Percentiles rank a stretch among this genome's conserved stretches.
Conservation (phyloP, 2,797 vertebrate genomes). For the Alectoris magna region DNA sequence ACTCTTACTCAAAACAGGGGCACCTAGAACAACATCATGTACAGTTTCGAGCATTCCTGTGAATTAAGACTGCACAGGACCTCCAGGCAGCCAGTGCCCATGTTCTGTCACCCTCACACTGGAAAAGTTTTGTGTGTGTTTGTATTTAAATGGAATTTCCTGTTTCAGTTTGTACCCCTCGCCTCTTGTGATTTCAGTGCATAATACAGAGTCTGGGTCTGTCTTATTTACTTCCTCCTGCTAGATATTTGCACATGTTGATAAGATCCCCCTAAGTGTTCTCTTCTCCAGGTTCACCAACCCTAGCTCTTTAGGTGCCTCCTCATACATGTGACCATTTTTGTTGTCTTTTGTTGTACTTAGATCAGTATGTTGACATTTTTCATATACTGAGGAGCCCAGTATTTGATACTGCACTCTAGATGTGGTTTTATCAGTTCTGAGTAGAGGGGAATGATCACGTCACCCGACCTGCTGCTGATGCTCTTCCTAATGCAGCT, state of each 20-base stretch:
- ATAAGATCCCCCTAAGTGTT: not conserved
- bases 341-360: too few relatives aligned
- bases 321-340: too few relatives aligned
- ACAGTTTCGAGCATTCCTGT: not conserved
- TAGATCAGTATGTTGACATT: too few relatives aligned
- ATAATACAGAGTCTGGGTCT: not conserved
- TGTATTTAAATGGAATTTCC: not conserved
- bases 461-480: not conserved
- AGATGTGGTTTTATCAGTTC: too few relatives aligned
- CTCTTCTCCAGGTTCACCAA: not conserved
- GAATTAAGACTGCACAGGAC: not conserved
- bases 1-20: not conserved
- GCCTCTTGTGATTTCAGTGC: not conserved
- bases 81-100: not conserved
- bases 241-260: not conserved
- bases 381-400: too few relatives aligned
- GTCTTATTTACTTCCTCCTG: not conserved
- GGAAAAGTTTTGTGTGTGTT: not conserved
- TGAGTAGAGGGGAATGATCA: not conserved
- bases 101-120: not conserved
- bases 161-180: not conserved
- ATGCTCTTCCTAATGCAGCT: not conserved
- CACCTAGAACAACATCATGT: not conserved
- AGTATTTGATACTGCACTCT: too few relatives aligned
- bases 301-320: too few relatives aligned